These are phyloP conservation scores for Numida meleagris DNA, from an alignment of 2,113 vertebrate species.

Conservation along the genomic window DNA sequence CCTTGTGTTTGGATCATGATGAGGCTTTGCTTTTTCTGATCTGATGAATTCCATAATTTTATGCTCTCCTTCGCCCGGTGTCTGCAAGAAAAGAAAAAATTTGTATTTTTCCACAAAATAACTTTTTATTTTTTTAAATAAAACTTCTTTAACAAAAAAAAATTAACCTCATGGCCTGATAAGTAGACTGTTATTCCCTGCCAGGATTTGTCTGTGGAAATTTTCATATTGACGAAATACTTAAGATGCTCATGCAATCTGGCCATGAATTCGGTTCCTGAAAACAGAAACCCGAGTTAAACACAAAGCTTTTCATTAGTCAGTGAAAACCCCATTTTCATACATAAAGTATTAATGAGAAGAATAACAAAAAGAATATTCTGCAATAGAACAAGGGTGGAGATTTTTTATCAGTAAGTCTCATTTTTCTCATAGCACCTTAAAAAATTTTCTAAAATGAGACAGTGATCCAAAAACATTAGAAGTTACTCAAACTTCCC, in stretches of 20 bases:
- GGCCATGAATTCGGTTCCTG: slow-evolving; percentile 98
- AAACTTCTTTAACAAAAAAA: slow-evolving; percentile 42
- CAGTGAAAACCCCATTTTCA: background rate
- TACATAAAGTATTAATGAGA: background rate
- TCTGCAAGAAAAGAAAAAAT: slow-evolving; percentile 76
- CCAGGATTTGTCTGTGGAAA: slow-evolving; percentile 95
- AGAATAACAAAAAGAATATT: background rate
- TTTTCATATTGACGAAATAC: slow-evolving; percentile 97
- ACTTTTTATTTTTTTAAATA: background rate
- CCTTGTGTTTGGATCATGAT: slow-evolving; percentile 93
- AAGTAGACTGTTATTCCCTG: slow-evolving; percentile 92
- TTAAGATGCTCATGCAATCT: slow-evolving; percentile 95
- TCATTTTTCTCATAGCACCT: background rate
- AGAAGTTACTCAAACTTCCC: background rate
- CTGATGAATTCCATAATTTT: slow-evolving; percentile 99
- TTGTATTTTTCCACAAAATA: slow-evolving; percentile 14
- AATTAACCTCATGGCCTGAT: slow-evolving; percentile 95
- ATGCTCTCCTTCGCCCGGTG: slow-evolving; percentile 97
- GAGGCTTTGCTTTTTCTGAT: slow-evolving; percentile 87
- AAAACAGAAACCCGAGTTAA: slow-evolving; percentile 47
- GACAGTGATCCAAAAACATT: background rate
- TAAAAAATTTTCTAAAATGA: background rate
- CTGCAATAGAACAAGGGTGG: background rate
- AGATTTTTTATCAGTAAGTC: background rate
- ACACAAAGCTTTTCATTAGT: background rate